phyloP scores from a whole-genome alignment of 92 coral and sea anemone species.

The Paragorgia papillata region DNA sequence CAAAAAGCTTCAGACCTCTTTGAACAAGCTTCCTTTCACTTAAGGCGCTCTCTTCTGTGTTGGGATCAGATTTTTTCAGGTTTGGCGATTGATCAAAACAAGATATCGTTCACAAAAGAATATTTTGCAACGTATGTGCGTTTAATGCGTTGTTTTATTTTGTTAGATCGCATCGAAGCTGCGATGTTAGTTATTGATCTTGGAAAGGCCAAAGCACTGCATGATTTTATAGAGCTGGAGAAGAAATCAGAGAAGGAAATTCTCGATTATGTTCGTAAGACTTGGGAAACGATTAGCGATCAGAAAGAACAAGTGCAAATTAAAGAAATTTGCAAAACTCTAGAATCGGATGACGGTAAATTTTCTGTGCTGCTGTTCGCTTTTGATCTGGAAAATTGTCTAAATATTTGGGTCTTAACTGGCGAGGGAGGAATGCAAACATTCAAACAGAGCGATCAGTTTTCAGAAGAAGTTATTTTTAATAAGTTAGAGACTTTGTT shows the following conservation, averaged over 20 bases:
- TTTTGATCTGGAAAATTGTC: background rate
- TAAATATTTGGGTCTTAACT: constrained; percentile 13
- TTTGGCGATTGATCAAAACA: background rate
- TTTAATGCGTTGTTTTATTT: constrained; percentile 12
- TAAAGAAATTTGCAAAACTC: background rate
- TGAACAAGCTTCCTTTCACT: background rate
- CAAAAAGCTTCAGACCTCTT: too few species aligned
- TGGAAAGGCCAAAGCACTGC: constrained; percentile 51
- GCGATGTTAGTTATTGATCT: constrained; percentile 48
- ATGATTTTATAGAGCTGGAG: constrained; percentile 8
- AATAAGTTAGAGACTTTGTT: background rate
- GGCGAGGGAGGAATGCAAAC: background rate
- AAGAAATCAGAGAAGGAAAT: constrained; percentile 1
- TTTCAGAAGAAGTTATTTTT: background rate
- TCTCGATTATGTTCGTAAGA: background rate
- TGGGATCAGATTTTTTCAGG: background rate
- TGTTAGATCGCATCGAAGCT: constrained; percentile 16
- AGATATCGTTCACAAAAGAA: background rate
- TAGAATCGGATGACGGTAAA: background rate
- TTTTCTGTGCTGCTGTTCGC: background rate
- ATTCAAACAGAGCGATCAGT: background rate
- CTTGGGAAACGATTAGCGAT: background rate
- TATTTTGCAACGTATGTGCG: background rate
- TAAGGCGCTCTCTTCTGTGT: background rate
- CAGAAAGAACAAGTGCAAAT: background rate